Conservation (phyloP, 1,140 invertebrate genomes). For the Chironomus tepperi region DNA sequence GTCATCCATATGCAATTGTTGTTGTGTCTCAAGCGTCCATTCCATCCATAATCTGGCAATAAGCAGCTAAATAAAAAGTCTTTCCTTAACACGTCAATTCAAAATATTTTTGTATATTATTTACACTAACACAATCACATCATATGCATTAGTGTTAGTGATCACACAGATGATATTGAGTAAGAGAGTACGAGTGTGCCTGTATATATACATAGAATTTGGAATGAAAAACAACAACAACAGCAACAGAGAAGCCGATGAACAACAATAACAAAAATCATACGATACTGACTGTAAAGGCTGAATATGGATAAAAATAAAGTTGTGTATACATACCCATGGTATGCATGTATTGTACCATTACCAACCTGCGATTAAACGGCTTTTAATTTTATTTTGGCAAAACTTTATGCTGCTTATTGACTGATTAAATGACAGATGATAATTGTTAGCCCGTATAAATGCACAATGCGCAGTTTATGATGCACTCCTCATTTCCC, state of each 20-base stretch:
- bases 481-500: too few species aligned
- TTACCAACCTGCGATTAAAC: neutral
- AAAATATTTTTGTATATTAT: slow-evolving; percentile 5
- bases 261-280: slow-evolving; percentile 21
- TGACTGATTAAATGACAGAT: neutral
- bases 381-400: too few species aligned
- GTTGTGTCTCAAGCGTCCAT: neutral
- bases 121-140: neutral
- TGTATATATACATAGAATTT: neutral
- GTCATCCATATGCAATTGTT: neutral
- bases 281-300: neutral
- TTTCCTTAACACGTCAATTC: neutral
- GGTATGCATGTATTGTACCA: too few species aligned
- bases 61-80: neutral
- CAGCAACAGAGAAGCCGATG: neutral
- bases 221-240: slow-evolving; percentile 1
- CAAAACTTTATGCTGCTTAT: neutral
- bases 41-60: neutral
- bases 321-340: too few species aligned
- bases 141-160: neutral
- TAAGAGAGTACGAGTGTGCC: neutral
- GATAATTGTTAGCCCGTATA: neutral
- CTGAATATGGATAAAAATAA: neutral
- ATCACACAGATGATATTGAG: neutral
- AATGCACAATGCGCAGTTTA: neutral